phyloP scores from a whole-genome alignment of 2,113 vertebrate species.

The Eurypyga helias region DNA sequence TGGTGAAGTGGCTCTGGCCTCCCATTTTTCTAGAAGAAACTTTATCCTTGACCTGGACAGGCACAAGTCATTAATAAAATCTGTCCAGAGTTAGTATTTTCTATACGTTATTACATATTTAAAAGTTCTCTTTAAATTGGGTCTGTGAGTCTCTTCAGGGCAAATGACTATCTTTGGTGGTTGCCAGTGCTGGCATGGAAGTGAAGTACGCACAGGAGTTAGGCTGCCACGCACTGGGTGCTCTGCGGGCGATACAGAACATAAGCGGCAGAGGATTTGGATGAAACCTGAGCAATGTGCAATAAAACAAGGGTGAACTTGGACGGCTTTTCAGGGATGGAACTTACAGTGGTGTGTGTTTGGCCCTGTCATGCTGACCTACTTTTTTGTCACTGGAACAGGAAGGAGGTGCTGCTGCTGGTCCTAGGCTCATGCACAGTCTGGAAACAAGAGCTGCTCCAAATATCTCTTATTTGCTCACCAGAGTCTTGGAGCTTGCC shows the following conservation, averaged over 20 bases:
- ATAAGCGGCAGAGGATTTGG: neutral
- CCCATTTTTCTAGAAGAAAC: neutral
- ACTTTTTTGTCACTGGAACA: neutral
- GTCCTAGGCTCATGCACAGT: rapidly evolving
- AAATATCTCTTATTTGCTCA: neutral
- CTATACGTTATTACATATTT: neutral
- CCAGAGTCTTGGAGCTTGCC: neutral
- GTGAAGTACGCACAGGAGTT: neutral
- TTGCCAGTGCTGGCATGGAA: neutral
- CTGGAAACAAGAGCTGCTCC: neutral
- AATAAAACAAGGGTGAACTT: slow-evolving; percentile 37
- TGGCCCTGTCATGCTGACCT: neutral
- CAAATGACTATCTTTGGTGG: neutral
- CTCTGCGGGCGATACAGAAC: neutral
- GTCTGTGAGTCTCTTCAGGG: neutral
- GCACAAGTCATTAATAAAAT: neutral
- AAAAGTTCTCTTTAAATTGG: neutral
- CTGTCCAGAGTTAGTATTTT: neutral
- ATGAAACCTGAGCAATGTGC: slow-evolving; percentile 14
- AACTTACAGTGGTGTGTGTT: neutral
- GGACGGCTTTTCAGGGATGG: neutral
- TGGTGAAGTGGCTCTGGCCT: neutral
- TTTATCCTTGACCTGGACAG: neutral
- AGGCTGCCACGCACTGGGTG: rapidly evolving
- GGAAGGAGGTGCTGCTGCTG: neutral